Percentiles rank a stretch among this genome's conserved stretches.
Conservation (phyloP, 2,888 invertebrate species). For the Xylophagus ater region DNA sequence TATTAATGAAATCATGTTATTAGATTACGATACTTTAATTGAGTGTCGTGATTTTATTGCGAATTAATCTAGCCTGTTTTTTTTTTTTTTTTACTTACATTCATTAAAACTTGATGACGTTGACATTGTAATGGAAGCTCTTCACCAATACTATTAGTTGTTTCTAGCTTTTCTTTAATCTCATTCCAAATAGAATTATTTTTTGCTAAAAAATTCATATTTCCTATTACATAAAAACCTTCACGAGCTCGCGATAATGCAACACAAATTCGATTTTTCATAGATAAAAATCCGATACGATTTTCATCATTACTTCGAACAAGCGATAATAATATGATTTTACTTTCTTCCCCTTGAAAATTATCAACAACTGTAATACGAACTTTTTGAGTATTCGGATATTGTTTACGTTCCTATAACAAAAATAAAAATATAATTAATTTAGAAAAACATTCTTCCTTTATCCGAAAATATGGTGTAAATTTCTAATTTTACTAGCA, state of each 20-base stretch:
- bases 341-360: constrained; percentile 71
- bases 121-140: constrained; percentile 42
- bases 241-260: constrained; percentile 61
- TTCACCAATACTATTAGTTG: constrained; percentile 44
- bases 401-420: constrained; percentile 24
- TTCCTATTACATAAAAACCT: constrained; percentile 63
- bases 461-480: too few species aligned
- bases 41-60: neutral
- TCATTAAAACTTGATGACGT: constrained; percentile 36
- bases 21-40: too few species aligned
- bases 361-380: constrained; percentile 61
- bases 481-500: too few species aligned
- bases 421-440: constrained; percentile 7
- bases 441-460: too few species aligned
- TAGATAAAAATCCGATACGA: constrained; percentile 58
- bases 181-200: constrained; percentile 47
- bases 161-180: constrained; percentile 38
- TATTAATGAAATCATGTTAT: too few species aligned
- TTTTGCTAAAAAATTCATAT: constrained; percentile 47
- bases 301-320: constrained; percentile 60
- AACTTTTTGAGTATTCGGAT: constrained; percentile 35
- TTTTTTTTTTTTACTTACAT: constrained; percentile 4
- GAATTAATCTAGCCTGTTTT: neutral
- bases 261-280: constrained; percentile 63
- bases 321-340: constrained; percentile 65